Percentiles rank a stretch among this genome's conserved stretches.
These are phyloP conservation scores for Dexiosoma caninum DNA, from an alignment of 2,888 invertebrate species.

Conservation along the genomic window DNA sequence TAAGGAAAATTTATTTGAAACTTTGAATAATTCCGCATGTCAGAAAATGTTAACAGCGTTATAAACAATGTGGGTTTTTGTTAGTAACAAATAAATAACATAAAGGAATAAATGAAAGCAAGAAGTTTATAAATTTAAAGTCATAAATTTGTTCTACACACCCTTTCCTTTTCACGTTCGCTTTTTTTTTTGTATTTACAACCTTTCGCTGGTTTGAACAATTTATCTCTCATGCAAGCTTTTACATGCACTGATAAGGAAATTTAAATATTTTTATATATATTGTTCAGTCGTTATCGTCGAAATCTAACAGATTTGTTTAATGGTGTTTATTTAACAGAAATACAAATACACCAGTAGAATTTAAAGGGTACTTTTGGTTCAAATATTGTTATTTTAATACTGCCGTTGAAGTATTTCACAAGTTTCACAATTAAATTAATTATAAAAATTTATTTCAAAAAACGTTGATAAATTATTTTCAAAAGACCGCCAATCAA, in stretches of 20 bases:
- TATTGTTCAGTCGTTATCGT: background rate
- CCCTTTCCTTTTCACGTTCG: background rate
- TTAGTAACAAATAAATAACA: background rate
- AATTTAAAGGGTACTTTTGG: too few relatives aligned
- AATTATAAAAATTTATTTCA: too few relatives aligned
- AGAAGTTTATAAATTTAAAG: slow-evolving; percentile 31
- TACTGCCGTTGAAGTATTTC: too few relatives aligned
- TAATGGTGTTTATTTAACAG: too few relatives aligned
- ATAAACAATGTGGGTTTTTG: slow-evolving; percentile 20
- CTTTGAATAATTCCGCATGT: slow-evolving; percentile 13
- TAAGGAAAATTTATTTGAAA: background rate
- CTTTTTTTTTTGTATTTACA: slow-evolving; percentile 19
- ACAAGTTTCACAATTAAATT: too few relatives aligned
- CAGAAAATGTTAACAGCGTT: slow-evolving; percentile 17
- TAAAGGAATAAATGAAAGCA: background rate
- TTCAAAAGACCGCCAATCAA: too few relatives aligned
- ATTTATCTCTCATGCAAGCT: slow-evolving; percentile 48
- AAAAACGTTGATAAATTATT: too few relatives aligned
- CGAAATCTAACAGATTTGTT: too few relatives aligned
- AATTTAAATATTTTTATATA: slow-evolving; percentile 9
- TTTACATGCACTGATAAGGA: slow-evolving; percentile 48
- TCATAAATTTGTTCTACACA: slow-evolving; percentile 41
- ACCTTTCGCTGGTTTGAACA: slow-evolving; percentile 43
- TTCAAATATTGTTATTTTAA: too few relatives aligned
- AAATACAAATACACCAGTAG: too few relatives aligned